Base-by-base conservation (phyloP, 2,113 vertebrate species). In the Telmatochromis brachygnathus region DNA sequence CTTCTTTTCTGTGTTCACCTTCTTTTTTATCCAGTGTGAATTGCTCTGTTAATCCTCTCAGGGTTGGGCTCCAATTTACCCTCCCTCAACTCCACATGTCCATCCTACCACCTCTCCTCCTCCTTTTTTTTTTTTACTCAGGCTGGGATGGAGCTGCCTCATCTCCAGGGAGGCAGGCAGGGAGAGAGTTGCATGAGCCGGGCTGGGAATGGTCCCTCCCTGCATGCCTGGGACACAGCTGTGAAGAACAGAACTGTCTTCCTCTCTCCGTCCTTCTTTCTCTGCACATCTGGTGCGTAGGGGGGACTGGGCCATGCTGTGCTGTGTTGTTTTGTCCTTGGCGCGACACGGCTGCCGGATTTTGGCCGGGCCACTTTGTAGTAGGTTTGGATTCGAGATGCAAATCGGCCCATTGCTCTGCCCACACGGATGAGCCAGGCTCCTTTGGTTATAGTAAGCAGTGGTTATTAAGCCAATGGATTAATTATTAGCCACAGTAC, bases 201-300 rank as follows among this genome's bases (percentile, higher is more conserved):
- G 62, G 45, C 84, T 84, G 39, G 58, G 28, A 70, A 55, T 82
- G 77, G 82, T 84, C 30, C 88, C 82, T 54, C 75, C 51, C 82
- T 51, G 54, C 23, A 68, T 77, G 65, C 86, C 53, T 83, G 62
- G 87, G 89, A 92, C 88, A 92, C 89, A 91, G 88, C 90, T 93
- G 89, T 86, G 81, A 80, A 91, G 90, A 92, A 82, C 49, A 84
- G 84, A 86, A 51, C 80, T 81, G 51, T 89, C 87, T 86, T 58
- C 85, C 87, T 60, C 83, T 85, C 85, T 82, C 75, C 83, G 11
- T 80, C 79, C 84, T 80, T 60, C 70, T 91, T 75, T 83, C 65
- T 80, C 82, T 82, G 84, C 91, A 93, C 93, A 94, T 94, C 92
- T 94, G 91, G 84, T 91, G 85, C 35, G 5, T 85, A 77, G 84